Base-by-base conservation (phyloP, 1,140 invertebrate species). In the Galleria mellonella region DNA sequence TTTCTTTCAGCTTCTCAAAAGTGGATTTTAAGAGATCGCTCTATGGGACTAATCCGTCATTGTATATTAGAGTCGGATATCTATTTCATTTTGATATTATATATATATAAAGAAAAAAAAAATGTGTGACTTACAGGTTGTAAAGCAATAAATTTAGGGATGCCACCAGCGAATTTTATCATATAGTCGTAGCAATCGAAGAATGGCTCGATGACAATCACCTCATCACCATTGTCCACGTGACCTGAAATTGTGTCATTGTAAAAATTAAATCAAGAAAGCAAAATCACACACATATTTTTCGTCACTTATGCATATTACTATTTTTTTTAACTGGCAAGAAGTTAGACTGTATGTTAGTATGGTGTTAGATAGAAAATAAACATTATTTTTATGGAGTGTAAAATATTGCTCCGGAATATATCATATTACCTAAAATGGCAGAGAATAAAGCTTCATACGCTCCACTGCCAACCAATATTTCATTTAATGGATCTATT, bases 121-220 rank as follows among this genome's bases (percentile, higher is more conserved):
- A 30, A 11, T 36, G 36, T 23, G 44, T 15, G 13, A 63, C 86
- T 90, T 88, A 95, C 93, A 35, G 94, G 92, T 85, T 93, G 90
- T 1, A 99, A 87, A 6, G 97, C 91, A 49, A 99, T 94, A 75
- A 94, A 99, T 40, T 92, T 92, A 0, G 96, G 92, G 12, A 91
- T 88, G 8, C 96, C 98, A 0, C 96, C 96, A 23, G 96, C 95
- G 60, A 92, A 90, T 62, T 88, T 89, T 0, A 99, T 93, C 94
- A 99, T 98, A 1, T 97, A 96, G 50, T 94, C 94, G 75, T 99
- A 99, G 71, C 97, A 99, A 77, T 99, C 98, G 78, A 98, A 99
- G 82, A 94, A 99, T 6, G 98, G 98, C 78, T 99, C 98, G 51
- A 99, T 97, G 17, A 99, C 96, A 51, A 99, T 97, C 50, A 97